A percentile compares a stretch with the other conserved stretches of the same genome.
Conservation (phyloP, 2,113 vertebrate genomes). For the Rhabdomys dilectus region DNA sequence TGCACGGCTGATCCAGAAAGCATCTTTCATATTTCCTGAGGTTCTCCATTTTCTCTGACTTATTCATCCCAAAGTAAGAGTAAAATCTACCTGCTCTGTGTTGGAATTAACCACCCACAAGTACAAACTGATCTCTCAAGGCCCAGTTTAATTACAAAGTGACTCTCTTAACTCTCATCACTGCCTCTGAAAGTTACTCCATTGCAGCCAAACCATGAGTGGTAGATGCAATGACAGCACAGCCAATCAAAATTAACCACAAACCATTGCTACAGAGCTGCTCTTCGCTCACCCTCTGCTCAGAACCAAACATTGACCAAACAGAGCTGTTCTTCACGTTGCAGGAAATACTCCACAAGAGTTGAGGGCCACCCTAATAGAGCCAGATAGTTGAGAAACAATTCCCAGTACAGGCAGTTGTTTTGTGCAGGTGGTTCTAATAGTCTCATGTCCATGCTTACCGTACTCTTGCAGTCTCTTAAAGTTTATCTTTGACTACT, state of each 20-base stretch:
- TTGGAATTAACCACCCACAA: not conserved
- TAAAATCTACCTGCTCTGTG: not conserved
- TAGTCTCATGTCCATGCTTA: not conserved
- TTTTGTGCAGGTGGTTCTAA: not conserved
- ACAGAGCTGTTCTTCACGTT: not conserved
- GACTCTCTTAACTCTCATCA: not conserved
- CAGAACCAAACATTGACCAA: not conserved
- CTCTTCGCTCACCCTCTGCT: not conserved
- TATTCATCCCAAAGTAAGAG: not conserved
- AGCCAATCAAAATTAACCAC: not conserved
- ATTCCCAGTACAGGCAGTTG: not conserved
- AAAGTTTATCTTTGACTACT: not conserved
- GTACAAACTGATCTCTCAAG: not conserved
- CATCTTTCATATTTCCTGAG: not conserved
- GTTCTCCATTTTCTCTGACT: not conserved
- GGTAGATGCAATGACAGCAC: not conserved
- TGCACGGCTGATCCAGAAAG: not conserved
- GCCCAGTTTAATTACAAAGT: not conserved
- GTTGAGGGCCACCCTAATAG: too few relatives aligned
- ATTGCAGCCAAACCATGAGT: not conserved
- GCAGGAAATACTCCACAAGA: not conserved
- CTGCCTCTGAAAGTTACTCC: not conserved
- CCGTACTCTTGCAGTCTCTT: not conserved
- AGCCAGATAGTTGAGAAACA: too few relatives aligned
- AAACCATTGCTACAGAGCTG: not conserved